Base-by-base conservation (phyloP, 2,888 invertebrate species). In the Drosophila koepferae region DNA sequence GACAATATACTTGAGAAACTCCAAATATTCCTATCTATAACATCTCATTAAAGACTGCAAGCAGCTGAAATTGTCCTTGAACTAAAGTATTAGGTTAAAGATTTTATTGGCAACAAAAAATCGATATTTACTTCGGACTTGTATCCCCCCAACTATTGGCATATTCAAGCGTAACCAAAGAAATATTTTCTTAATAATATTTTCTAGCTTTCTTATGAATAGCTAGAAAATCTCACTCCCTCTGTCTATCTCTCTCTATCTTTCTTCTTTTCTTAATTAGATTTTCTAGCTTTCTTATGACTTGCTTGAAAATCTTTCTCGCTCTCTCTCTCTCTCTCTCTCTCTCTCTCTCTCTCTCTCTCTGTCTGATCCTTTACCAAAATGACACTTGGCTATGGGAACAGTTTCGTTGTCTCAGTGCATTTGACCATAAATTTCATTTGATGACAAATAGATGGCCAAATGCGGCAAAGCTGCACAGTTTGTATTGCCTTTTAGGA, bases 371-470 rank as follows among this genome's bases (percentile, higher is more conserved):
- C 38, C n/a, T 18, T 18, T 18, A 6, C 31, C 40, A 28, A 3
- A 7, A 20, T 38, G n/a, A 38, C 43, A 56, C 58, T 59, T 73
- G 59, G 46, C 38, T 40, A 31, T 51, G 36, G 31, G 31, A 53
- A 48, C 34, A 49, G 51, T 49, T 49, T 61, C 49, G 61, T 78
- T 74, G 74, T 58, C 58, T 56, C 61, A 68, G 61, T 79, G 63
- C 28, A 14, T 9, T 20, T 54, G 63, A n/a, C 51, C 63, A 75
- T 78, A 61, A 79, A 78, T 68, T 53, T 48, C 38, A 61, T 40
- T 61, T 63, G 59, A 38, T 60, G 80, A 80, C 80, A 77, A 80
- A 80, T 80, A 55, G 58, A 44, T 61, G 59, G 9, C 65, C 66
- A 58, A 61, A 63, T 58, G 63, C 48, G 70, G 62, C 53, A 65